Percentiles rank a stretch among this genome's conserved stretches.
Evolutionary conservation across 2,888 invertebrate genomes (phyloP).

Genomic region (Serrognathus titanus): DNA sequence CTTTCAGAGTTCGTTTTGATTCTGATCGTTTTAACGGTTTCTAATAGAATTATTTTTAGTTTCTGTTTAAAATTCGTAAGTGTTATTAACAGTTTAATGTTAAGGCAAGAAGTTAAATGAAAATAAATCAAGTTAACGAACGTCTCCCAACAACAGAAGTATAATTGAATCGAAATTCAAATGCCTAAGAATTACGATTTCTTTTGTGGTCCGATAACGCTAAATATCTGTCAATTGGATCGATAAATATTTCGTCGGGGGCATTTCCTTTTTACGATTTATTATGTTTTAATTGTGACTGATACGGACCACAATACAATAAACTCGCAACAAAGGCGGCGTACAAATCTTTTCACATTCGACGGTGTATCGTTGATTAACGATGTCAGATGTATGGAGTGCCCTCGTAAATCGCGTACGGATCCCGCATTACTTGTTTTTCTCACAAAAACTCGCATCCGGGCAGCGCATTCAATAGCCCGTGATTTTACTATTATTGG

Average conservation of each 20-base stretch:
- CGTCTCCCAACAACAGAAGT: not conserved
- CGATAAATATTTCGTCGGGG: conserved; percentile 24
- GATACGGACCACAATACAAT: conserved; percentile 25
- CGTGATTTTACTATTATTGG: conserved; percentile 30
- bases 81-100: too few species aligned
- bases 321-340: conserved; percentile 21
- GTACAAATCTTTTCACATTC: conserved; percentile 26
- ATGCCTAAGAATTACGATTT: conserved; percentile 5
- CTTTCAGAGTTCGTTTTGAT: too few species aligned
- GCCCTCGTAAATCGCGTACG: conserved; percentile 39
- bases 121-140: conserved; percentile 2
- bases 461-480: conserved; percentile 28
- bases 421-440: conserved; percentile 36
- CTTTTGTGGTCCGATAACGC: conserved; percentile 9
- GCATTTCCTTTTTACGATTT: conserved; percentile 35
- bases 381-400: conserved; percentile 33
- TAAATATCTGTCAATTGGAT: conserved; percentile 16
- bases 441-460: conserved; percentile 33
- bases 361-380: conserved; percentile 31
- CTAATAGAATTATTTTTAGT: too few species aligned
- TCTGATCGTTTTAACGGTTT: too few species aligned
- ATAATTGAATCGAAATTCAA: not conserved
- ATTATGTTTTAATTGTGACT: conserved; percentile 35
- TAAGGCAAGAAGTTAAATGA: not conserved
- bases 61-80: too few species aligned